These are phyloP conservation scores for Epirrita christyi DNA, from an alignment of 2,888 invertebrate species.

Conservation along the genomic window DNA sequence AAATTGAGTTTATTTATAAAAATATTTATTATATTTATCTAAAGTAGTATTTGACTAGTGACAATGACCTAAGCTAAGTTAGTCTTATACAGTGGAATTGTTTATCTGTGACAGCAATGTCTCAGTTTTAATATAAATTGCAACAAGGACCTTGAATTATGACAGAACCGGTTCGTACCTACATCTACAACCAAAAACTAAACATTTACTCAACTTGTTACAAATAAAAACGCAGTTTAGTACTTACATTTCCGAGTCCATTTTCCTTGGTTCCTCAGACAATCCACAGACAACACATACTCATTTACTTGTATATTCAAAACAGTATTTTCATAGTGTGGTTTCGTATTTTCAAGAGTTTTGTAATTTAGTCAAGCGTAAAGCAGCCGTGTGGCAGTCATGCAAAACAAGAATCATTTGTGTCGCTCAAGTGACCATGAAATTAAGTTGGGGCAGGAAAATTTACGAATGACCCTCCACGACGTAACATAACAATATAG, in stretches of 20 bases:
- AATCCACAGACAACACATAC: not conserved
- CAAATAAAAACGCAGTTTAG: not conserved
- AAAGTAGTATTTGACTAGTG: too few relatives aligned
- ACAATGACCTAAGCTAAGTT: too few relatives aligned
- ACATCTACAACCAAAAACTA: too few relatives aligned
- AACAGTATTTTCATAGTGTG: not conserved
- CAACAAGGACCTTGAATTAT: too few relatives aligned
- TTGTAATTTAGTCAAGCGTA: conserved; percentile 6
- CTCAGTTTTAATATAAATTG: too few relatives aligned
- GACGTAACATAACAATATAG: too few relatives aligned
- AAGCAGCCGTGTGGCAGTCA: conserved; percentile 11
- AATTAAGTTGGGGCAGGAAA: not conserved
- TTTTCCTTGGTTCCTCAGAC: conserved; percentile 5
- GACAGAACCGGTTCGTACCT: too few relatives aligned
- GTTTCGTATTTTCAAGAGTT: conserved; percentile 13
- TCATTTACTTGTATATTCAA: not conserved
- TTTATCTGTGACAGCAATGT: too few relatives aligned
- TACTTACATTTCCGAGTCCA: conserved; percentile 29
- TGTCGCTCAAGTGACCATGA: conserved; percentile 13
- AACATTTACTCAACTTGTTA: too few relatives aligned
- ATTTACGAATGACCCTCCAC: not conserved
- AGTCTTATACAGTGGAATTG: too few relatives aligned
- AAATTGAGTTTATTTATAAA: too few relatives aligned
- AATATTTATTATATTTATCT: too few relatives aligned
- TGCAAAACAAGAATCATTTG: conserved; percentile 15